Evolutionary conservation across 2,888 invertebrate genomes (phyloP).

Genomic region (Cremastinae sp.): DNA sequence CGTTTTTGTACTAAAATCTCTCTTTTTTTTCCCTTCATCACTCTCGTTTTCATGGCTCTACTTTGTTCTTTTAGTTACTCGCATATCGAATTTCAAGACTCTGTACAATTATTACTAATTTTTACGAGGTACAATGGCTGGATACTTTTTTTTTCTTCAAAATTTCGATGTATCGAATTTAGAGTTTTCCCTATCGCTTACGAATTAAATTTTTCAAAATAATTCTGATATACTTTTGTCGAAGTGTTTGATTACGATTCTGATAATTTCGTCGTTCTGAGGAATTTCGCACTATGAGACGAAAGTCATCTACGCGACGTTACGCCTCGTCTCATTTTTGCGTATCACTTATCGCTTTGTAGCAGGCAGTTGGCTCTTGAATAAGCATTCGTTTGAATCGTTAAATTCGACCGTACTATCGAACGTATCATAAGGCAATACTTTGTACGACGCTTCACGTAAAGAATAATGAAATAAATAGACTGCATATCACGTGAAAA

Average conservation of each 20-base stretch:
- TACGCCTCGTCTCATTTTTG: slow-evolving; percentile 1
- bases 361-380: slow-evolving; percentile 31
- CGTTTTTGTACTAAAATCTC: slow-evolving; percentile 44
- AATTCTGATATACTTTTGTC: not conserved
- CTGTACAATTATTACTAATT: slow-evolving; percentile 53
- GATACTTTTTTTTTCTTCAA: slow-evolving; percentile 9
- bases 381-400: slow-evolving; percentile 18
- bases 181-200: not conserved
- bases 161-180: slow-evolving; percentile 35
- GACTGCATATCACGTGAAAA: slow-evolving; percentile 9
- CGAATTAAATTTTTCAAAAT: not conserved
- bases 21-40: not conserved
- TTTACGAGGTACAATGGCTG: slow-evolving; percentile 45
- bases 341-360: slow-evolving; percentile 17
- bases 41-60: slow-evolving; percentile 17
- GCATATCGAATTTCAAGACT: slow-evolving; percentile 23
- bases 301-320: slow-evolving; percentile 27
- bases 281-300: not conserved
- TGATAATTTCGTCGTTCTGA: no score
- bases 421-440: slow-evolving; percentile 30
- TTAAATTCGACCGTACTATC: slow-evolving; percentile 17
- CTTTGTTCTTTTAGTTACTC: slow-evolving; percentile 25
- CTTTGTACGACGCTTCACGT: slow-evolving; percentile 5
- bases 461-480: not conserved
- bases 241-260: no score